These are phyloP conservation scores for Mungos mungo DNA, from an alignment of 2,113 vertebrate genomes.

Conservation along the genomic window DNA sequence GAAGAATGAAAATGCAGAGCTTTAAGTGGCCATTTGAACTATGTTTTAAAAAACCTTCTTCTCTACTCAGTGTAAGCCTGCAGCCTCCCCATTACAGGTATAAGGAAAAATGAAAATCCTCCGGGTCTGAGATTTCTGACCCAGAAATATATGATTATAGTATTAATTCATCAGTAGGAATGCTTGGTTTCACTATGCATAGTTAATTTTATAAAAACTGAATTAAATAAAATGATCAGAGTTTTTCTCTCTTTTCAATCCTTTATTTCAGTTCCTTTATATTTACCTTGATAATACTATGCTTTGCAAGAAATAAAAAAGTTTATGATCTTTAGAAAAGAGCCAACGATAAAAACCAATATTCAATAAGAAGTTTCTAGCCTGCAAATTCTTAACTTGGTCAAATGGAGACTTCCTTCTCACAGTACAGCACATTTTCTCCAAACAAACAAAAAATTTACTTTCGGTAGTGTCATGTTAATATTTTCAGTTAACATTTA, in stretches of 20 bases:
- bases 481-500: constrained; percentile 41
- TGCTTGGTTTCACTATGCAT: neutral
- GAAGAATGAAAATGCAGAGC: constrained; percentile 69
- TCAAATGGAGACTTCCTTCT: neutral
- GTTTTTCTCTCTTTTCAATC: neutral
- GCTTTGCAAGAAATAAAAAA: neutral
- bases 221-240: neutral
- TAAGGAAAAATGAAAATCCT: constrained; percentile 2
- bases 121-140: neutral
- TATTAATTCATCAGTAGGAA: neutral
- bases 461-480: neutral
- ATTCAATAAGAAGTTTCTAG: constrained; percentile 37
- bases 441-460: neutral
- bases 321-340: neutral
- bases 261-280: neutral
- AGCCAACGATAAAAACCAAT: neutral
- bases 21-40: constrained; percentile 53
- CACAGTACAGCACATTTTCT: neutral
- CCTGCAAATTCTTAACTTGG: neutral
- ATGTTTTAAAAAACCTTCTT: constrained; percentile 35
- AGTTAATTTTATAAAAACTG: neutral
- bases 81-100: neutral
- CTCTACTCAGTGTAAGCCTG: neutral
- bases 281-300: neutral
- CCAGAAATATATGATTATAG: too few species aligned